Evolutionary conservation across 2,113 vertebrate species (phyloP).

Genomic region (Chunga burmeisteri): DNA sequence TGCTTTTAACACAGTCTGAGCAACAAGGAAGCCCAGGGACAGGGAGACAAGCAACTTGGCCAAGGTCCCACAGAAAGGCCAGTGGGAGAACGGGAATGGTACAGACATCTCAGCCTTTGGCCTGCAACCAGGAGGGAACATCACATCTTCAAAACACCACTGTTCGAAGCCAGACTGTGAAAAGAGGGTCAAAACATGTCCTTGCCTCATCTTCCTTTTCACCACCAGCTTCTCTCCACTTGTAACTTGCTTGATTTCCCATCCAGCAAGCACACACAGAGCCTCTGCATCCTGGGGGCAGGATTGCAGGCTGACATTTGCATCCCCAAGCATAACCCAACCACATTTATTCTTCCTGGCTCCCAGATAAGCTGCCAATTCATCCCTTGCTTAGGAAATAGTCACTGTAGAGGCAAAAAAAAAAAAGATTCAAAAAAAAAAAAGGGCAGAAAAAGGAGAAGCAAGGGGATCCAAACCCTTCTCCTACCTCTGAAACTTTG

Average conservation of each 20-base stretch:
- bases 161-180: background rate
- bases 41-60: background rate
- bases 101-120: background rate
- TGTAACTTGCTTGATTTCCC: background rate
- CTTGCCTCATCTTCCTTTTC: background rate
- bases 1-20: background rate
- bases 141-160: background rate
- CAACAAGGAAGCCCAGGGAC: background rate
- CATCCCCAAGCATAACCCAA: background rate
- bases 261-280: background rate
- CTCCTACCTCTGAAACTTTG: constrained; percentile 88
- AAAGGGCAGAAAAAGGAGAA: background rate
- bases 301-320: background rate
- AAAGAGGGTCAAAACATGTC: background rate
- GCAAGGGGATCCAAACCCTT: background rate
- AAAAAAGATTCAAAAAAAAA: background rate
- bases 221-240: background rate
- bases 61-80: background rate
- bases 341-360: background rate
- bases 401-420: background rate
- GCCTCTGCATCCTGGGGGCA: background rate
- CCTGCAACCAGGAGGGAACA: background rate
- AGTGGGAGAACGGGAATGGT: background rate
- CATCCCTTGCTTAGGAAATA: background rate
- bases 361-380: background rate